Conservation (phyloP, 92 coral and sea anemone genomes). For the Hydrozoanthus gracilis region DNA sequence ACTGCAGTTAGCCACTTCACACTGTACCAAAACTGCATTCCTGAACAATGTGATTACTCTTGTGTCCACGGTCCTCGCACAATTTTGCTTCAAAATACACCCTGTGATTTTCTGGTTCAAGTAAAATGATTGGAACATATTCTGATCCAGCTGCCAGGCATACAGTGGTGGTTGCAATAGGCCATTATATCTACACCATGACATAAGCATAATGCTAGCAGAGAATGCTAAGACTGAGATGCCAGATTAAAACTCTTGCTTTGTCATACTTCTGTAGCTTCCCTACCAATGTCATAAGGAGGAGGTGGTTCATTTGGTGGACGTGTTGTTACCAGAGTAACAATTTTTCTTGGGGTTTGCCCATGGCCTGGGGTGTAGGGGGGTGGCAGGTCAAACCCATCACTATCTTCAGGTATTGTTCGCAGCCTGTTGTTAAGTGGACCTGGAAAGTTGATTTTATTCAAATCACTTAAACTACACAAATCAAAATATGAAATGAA, state of each 20-base stretch:
- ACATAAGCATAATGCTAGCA: background rate
- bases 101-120: too few relatives aligned
- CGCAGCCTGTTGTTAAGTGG: conserved; percentile 81
- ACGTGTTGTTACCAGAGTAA: conserved; percentile 56
- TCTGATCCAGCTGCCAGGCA: too few relatives aligned
- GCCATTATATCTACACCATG: background rate
- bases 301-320: conserved; percentile 97
- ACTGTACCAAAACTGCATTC: too few relatives aligned
- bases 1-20: too few relatives aligned
- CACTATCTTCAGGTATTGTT: conserved; percentile 69
- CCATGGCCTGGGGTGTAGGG: conserved; percentile 92
- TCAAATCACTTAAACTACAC: too few relatives aligned
- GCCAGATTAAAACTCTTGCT: background rate
- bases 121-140: too few relatives aligned
- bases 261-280: conserved; percentile 84
- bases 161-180: too few relatives aligned
- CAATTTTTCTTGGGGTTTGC: conserved; percentile 63
- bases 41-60: too few relatives aligned
- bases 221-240: background rate
- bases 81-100: too few relatives aligned
- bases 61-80: too few relatives aligned
- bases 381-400: conserved; percentile 87
- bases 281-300: conserved; percentile 86
- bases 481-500: too few relatives aligned
- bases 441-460: conserved; percentile 48